These are phyloP conservation scores for Cecidostiba fungosa DNA, from an alignment of 2,888 invertebrate species.

Conservation along the genomic window DNA sequence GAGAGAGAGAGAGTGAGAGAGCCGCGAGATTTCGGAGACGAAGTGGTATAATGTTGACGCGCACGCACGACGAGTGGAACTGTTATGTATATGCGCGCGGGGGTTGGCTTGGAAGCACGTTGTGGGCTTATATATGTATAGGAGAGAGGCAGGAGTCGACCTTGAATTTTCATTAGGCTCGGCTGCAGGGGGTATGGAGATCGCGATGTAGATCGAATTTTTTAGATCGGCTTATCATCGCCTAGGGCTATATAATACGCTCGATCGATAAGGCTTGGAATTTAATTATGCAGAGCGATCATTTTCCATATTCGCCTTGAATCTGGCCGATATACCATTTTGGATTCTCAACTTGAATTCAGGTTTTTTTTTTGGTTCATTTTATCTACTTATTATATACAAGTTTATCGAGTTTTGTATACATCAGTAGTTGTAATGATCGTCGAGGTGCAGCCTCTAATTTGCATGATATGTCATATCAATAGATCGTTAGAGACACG, in stretches of 20 bases:
- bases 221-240: neutral
- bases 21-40: slow-evolving; percentile 16
- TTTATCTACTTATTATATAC: no score
- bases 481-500: neutral
- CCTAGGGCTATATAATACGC: neutral
- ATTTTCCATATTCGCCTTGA: no score
- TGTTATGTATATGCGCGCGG: no score
- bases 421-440: no score
- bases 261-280: neutral
- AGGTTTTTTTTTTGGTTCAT: no score
- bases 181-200: neutral
- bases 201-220: slow-evolving; percentile 2
- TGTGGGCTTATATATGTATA: neutral
- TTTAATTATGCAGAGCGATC: neutral
- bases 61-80: slow-evolving; percentile 12
- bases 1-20: neutral
- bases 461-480: no score
- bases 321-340: no score
- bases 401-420: no score
- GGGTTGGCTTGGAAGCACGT: no score
- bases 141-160: neutral
- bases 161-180: slow-evolving; percentile 13
- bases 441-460: no score
- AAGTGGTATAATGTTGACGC: neutral
- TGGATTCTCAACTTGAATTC: no score